Conservation (phyloP, 2,797 vertebrate species). For the Capromys pilorides region DNA sequence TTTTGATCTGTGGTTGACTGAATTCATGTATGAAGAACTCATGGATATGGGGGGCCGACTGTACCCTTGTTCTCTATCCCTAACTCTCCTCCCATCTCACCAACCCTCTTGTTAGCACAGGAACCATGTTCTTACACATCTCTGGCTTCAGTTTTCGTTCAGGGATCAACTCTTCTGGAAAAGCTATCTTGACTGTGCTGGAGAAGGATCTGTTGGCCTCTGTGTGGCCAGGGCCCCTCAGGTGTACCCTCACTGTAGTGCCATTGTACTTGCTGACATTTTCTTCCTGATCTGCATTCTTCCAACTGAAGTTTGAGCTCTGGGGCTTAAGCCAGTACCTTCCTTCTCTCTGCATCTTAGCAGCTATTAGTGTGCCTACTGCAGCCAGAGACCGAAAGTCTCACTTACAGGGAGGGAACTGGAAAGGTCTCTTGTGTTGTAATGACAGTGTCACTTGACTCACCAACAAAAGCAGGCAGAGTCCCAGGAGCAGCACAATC, state of each 20-base stretch:
- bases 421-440: background rate
- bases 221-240: background rate
- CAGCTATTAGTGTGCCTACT: background rate
- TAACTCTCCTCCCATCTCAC: background rate
- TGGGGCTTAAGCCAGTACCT: background rate
- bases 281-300: background rate
- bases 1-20: background rate
- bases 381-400: background rate
- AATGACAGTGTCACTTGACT: slow-evolving; percentile 66
- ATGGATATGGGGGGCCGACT: background rate
- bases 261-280: background rate
- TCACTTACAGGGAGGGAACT: fast-evolving
- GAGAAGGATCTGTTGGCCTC: background rate
- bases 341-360: background rate
- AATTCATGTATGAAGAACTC: background rate
- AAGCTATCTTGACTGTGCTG: background rate
- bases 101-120: background rate
- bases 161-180: background rate
- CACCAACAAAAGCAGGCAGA: slow-evolving; percentile 89
- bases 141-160: background rate
- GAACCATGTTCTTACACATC: background rate
- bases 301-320: background rate
- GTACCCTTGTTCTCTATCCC: background rate
- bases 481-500: slow-evolving; percentile 84
- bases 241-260: fast-evolving